Evolutionary conservation across 2,888 invertebrate genomes (phyloP), one percentile per base, ranked within the genome.

Genomic region (Drosophila tripunctata): DNA sequence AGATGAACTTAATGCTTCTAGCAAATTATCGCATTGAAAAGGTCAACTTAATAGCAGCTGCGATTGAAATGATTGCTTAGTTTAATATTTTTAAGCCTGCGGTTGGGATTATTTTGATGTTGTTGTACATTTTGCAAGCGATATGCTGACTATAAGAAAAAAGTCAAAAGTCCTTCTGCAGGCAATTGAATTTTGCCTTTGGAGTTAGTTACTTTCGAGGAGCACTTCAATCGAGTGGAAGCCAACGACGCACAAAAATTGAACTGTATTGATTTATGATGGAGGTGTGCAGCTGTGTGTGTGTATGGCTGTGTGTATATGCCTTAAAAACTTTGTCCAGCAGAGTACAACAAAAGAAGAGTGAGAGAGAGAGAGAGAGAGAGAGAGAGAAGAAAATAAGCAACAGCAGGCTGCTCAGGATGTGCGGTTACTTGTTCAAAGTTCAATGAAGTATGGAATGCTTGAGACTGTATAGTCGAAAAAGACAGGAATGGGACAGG

Each of bases 201-300:
- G 62, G 51, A 58, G 76, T 71, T 78, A 67, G 70, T 78, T 73
- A 78, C 69, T 65, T 55, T 64, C 52, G 38, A 66, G 67, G 36
- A 54, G 64, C 64, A 66, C 79, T 80, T 44, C 55, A 63, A 14
- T 40, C 55, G 57, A 78, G 58, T 67, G 71, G 55, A 67, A 61
- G 52, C 60, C 60, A 69, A 43, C 67, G 70, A 54, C 60, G 68
- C 77, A 68, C 61, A 75, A 68, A 75, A 81, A 82, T 77, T 76
- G 67, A 85, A 77, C 78, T 73, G 67, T 85, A 84, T 83, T 83
- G 85, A 84, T 85, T 85, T 85, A 82, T 83, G 85, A 72, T 41
- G 52, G 64, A 79, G 75, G 75, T 79, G 72, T 65, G 35, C 24
- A 19, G 8, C 12, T 12, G 19, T 33, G 52, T 30, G 31, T 10